These are phyloP conservation scores for Epizoanthus scotinus DNA, from an alignment of 92 coral and sea anemone species.

Conservation along the genomic window DNA sequence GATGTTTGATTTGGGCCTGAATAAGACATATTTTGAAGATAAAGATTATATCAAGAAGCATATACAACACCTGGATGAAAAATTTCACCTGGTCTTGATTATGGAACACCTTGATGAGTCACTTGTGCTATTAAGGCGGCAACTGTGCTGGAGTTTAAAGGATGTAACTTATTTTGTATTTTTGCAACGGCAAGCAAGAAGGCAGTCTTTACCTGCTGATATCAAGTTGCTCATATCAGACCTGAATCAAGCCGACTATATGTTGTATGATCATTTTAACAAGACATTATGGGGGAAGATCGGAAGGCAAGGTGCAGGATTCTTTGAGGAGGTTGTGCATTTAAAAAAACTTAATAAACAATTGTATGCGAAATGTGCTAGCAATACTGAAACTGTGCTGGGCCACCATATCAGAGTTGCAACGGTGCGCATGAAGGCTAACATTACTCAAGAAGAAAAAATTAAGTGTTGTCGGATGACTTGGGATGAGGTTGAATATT, in stretches of 20 bases:
- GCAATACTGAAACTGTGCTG: neutral
- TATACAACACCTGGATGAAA: constrained; percentile 17
- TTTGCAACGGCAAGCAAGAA: constrained; percentile 7
- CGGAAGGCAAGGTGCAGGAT: neutral
- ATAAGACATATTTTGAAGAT: constrained; percentile 26
- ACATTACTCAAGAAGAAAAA: neutral
- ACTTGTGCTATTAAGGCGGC: constrained; percentile 33
- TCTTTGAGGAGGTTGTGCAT: constrained; percentile 16
- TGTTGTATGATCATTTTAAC: constrained; percentile 18
- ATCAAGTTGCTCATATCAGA: neutral
- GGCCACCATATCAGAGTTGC: neutral
- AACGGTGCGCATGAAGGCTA: neutral
- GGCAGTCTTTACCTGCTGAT: neutral
- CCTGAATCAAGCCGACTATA: constrained; percentile 3
- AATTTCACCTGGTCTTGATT: constrained; percentile 43
- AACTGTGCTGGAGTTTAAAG: constrained; percentile 48
- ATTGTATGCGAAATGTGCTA: neutral
- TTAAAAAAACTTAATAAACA: constrained; percentile 6
- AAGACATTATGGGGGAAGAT: constrained; percentile 22
- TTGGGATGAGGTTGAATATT: too few species aligned
- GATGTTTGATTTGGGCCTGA: constrained; percentile 51
- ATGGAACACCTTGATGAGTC: constrained; percentile 45
- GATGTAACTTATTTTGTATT: constrained; percentile 34
- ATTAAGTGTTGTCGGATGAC: too few species aligned
- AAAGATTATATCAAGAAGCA: neutral